phyloP scores from a whole-genome alignment of 1,140 invertebrate genomes.

The Mercenaria mercenaria region DNA sequence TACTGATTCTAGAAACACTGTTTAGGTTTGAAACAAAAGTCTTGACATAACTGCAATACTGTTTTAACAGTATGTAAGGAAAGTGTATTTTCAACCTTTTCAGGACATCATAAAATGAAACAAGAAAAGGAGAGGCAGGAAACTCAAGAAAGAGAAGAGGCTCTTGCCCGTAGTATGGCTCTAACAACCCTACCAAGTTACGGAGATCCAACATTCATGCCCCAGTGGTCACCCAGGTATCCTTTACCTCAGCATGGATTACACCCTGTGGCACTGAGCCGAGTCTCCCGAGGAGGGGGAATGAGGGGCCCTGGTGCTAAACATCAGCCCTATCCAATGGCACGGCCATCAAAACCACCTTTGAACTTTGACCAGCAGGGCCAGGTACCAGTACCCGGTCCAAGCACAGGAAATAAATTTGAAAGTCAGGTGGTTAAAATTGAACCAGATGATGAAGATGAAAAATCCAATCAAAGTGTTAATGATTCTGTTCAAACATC shows the following conservation, averaged over 20 bases:
- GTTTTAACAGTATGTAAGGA: too few species aligned
- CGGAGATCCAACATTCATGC: slow-evolving; percentile 14
- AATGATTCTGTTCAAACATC: background rate
- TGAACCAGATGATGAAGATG: slow-evolving; percentile 39
- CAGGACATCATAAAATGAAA: slow-evolving; percentile 43
- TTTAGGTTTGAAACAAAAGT: too few species aligned
- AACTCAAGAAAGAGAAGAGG: slow-evolving; percentile 22
- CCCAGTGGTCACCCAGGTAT: slow-evolving; percentile 6
- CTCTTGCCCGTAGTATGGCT: background rate
- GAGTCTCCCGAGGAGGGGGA: background rate
- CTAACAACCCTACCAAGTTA: background rate
- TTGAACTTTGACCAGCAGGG: slow-evolving; percentile 16
- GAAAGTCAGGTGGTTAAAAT: slow-evolving; percentile 54
- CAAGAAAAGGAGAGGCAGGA: slow-evolving; percentile 27
- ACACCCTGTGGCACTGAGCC: slow-evolving; percentile 11
- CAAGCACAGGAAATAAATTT: background rate
- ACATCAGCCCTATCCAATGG: slow-evolving; percentile 40
- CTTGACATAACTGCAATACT: too few species aligned
- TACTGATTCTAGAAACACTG: too few species aligned
- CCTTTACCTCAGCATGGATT: background rate
- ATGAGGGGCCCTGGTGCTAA: background rate
- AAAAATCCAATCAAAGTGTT: slow-evolving; percentile 33
- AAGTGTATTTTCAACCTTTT: too few species aligned
- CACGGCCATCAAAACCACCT: background rate
- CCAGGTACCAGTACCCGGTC: background rate